These are phyloP conservation scores for Tuberolachnus salignus DNA, from an alignment of 2,888 invertebrate species.

Conservation along the genomic window DNA sequence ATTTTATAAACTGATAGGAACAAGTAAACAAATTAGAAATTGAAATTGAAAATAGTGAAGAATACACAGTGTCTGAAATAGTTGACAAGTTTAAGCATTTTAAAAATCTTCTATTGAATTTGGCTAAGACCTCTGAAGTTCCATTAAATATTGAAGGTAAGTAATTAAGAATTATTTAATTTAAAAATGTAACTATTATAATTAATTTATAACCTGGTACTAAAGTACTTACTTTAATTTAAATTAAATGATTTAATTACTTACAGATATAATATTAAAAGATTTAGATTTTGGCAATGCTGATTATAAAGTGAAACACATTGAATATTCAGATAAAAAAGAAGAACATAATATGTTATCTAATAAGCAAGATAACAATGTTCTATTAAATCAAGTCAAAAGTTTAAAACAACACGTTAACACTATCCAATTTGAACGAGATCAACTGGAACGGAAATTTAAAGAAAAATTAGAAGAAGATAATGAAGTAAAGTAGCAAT, in stretches of 20 bases:
- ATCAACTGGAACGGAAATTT: constrained; percentile 71
- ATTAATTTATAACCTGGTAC: too few relatives aligned
- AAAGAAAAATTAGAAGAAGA: constrained; percentile 68
- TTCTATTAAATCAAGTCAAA: constrained; percentile 65
- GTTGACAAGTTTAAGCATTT: constrained; percentile 48
- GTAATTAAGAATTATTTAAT: not conserved
- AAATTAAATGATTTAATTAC: not conserved
- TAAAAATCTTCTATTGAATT: constrained; percentile 50
- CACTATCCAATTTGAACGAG: constrained; percentile 69
- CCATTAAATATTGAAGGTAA: constrained; percentile 50
- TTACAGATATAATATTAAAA: constrained; percentile 46
- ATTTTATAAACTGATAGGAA: constrained; percentile 19
- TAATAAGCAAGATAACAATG: constrained; percentile 19
- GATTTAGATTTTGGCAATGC: constrained; percentile 38
- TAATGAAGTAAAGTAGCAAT: constrained; percentile 66
- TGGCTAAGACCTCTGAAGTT: constrained; percentile 51
- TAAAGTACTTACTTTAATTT: not conserved
- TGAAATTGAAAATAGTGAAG: constrained; percentile 19
- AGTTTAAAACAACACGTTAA: constrained; percentile 73
- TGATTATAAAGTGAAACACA: constrained; percentile 26
- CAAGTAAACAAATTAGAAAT: constrained; percentile 39
- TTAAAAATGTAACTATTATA: too few relatives aligned
- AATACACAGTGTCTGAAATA: constrained; percentile 50
- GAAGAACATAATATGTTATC: constrained; percentile 20
- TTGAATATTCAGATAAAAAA: constrained; percentile 27